Evolutionary conservation across 2,113 vertebrate genomes (phyloP), one percentile per base, ranked within the genome.

Genomic region (Pterophyllum scalare): DNA sequence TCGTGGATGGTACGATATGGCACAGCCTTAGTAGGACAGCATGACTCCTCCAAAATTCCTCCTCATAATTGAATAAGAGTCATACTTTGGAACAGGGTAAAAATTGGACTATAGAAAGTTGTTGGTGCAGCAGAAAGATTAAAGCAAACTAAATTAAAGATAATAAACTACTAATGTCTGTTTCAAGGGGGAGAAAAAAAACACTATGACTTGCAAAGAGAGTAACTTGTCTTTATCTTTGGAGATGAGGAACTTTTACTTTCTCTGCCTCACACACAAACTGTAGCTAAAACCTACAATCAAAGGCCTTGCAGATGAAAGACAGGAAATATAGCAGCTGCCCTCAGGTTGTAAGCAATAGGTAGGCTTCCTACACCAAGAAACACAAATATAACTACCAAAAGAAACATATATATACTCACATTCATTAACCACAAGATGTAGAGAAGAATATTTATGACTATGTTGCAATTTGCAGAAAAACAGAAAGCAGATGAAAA

Each of bases 291-390:
- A 78, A 40, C 43, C 46, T 81, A 83, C 78, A 88, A 91, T 86
- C 88, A 88, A 92, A 91, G 74, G 75, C 80, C 57, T 82, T 80
- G 77, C 57, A 90, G 88, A 94, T 93, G 84, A 95, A 94, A 94
- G 91, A 83, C 94, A 94, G 94, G 93, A 95, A 94, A 89, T 77
- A 70, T 33, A 86, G 83, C 82, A 86, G 77, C 56, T 70, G 86
- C 79, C 85, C 74, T 82, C 80, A 6, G 76, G 65, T 80, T 84
- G 80, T 60, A 57, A 13, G 62, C 38, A 57, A 72, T 38, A 49
- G 20, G 70, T 57, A 65, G 35, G 81, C 82, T 93, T 93, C 87
- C 88, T 86, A 78, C 57, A 79, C 49, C 7, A 12, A 82, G 31
- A 85, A 2, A 78, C 40, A n/a, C 49, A 43, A 70, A 62, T 65